phyloP scores from a whole-genome alignment of 2,888 invertebrate species.

The Eugnorisma glareosa region DNA sequence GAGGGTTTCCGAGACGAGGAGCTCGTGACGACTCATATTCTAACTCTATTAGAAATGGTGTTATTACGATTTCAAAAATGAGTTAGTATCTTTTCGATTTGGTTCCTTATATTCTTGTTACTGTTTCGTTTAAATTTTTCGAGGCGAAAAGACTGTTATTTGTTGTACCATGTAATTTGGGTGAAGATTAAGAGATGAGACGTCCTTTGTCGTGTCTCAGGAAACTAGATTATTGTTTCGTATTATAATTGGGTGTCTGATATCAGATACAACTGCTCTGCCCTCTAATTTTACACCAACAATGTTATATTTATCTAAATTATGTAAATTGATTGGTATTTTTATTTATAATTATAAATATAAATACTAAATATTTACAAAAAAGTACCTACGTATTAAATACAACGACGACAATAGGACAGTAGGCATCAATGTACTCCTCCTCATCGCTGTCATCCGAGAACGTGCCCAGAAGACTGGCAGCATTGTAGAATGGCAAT shows the following conservation, averaged over 20 bases:
- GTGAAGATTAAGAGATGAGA: constrained; percentile 14
- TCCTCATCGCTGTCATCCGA: background rate
- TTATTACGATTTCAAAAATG: constrained; percentile 58
- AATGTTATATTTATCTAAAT: constrained; percentile 4
- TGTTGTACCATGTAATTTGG: constrained; percentile 23
- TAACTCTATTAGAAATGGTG: constrained; percentile 73
- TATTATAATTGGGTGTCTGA: constrained; percentile 29
- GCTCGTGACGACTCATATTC: constrained; percentile 76
- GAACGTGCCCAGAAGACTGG: background rate
- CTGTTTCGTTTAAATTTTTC: constrained; percentile 2
- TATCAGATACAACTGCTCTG: background rate
- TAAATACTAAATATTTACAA: too few species aligned
- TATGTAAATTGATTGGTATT: background rate
- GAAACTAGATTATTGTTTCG: constrained; percentile 21
- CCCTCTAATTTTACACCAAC: constrained; percentile 6
- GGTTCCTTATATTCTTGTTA: constrained; percentile 22
- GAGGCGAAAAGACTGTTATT: background rate
- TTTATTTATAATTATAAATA: too few species aligned
- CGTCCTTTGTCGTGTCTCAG: background rate
- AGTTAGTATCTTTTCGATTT: constrained; percentile 21
- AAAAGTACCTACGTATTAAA: too few species aligned
- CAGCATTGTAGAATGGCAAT: background rate
- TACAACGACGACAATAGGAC: background rate
- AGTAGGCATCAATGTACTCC: background rate
- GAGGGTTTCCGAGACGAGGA: constrained; percentile 69